Percentiles rank a stretch among this genome's conserved stretches.
Evolutionary conservation across 1,140 invertebrate genomes (phyloP).

Genomic region (Drosophila ogumai): DNA sequence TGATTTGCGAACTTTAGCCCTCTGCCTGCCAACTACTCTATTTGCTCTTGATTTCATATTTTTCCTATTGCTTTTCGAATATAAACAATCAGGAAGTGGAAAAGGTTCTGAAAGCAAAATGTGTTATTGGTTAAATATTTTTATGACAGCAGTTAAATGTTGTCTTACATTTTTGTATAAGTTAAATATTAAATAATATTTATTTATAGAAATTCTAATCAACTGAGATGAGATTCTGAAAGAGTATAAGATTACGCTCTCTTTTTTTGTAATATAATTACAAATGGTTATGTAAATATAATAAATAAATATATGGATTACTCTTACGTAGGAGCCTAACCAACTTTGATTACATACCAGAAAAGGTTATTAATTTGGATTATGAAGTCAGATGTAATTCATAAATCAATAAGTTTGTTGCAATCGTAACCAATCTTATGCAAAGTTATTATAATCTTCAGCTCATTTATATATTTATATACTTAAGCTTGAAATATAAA

Average conservation of each 20-base stretch:
- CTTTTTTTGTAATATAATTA: not conserved
- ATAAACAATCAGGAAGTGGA: constrained; percentile 5
- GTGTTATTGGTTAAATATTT: not conserved
- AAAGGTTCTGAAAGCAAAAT: not conserved
- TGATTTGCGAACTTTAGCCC: constrained; percentile 33
- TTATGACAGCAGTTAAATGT: not conserved
- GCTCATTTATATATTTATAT: no score
- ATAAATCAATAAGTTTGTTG: no score
- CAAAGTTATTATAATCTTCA: no score
- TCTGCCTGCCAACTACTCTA: not conserved
- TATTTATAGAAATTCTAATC: not conserved
- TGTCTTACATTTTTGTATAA: not conserved
- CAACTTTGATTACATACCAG: not conserved
- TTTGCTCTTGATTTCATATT: constrained; percentile 13
- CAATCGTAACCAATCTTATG: no score
- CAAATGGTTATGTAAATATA: not conserved
- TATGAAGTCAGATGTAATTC: no score
- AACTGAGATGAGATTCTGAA: not conserved
- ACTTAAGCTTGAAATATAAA: no score
- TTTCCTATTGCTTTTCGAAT: constrained; percentile 10
- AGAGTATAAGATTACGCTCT: not conserved
- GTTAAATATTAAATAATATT: no score
- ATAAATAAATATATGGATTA: not conserved
- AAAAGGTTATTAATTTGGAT: not conserved
- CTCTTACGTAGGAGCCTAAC: not conserved